phyloP scores from a whole-genome alignment of 2,888 invertebrate species.

The Spisula solida region DNA sequence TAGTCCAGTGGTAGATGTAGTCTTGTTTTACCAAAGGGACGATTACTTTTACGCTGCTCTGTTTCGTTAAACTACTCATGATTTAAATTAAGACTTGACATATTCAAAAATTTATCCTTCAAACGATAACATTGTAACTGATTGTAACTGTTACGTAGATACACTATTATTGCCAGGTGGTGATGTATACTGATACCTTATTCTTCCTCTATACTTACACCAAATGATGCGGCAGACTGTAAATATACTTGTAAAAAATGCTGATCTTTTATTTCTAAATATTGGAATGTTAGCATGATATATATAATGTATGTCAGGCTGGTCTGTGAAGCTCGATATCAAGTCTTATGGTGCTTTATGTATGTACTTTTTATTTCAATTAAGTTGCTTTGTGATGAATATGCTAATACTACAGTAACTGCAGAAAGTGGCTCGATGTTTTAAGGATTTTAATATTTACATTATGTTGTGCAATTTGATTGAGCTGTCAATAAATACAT shows the following conservation, averaged over 20 bases:
- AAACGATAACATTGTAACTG: no score
- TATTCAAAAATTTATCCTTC: no score
- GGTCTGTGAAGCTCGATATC: neutral
- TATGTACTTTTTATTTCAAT: slow-evolving; percentile 1
- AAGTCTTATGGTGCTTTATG: neutral
- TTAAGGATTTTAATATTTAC: neutral
- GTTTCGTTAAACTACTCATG: no score
- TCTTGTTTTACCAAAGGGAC: no score
- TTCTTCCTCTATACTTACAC: neutral
- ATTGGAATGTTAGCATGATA: slow-evolving; percentile 16
- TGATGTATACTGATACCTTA: no score
- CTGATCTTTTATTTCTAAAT: neutral
- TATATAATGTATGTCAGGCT: neutral
- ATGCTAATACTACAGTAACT: neutral
- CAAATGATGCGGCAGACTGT: neutral
- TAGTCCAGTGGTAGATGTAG: no score
- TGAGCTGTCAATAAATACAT: no score
- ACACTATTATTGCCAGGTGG: no score
- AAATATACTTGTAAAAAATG: neutral
- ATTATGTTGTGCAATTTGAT: no score
- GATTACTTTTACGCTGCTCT: no score
- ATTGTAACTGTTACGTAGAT: no score
- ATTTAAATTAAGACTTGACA: no score
- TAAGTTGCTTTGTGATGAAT: slow-evolving; percentile 14
- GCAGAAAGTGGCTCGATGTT: neutral